Percentiles rank a stretch among this genome's conserved stretches.
Conservation (phyloP, 2,113 vertebrate genomes). For the Sardina pilchardus region DNA sequence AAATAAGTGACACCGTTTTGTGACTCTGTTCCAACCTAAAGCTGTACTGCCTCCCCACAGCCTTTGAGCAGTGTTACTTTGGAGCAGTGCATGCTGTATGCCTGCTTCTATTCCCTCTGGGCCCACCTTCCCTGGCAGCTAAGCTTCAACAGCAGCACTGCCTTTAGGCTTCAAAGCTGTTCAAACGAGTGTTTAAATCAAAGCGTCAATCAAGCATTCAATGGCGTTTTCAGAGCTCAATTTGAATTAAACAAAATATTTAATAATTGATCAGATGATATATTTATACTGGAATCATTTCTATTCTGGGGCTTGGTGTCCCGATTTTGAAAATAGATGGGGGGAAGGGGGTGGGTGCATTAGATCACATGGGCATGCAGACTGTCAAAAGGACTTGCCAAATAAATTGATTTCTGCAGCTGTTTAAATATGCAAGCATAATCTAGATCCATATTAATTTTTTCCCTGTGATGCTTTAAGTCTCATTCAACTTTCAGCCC, state of each 20-base stretch:
- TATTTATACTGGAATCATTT: slow-evolving; percentile 42
- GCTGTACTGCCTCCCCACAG: neutral
- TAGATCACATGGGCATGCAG: slow-evolving; percentile 22
- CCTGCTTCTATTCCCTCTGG: neutral
- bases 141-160: neutral
- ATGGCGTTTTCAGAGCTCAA: slow-evolving; percentile 19
- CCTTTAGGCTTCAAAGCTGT: slow-evolving; percentile 7
- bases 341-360: slow-evolving; percentile 19
- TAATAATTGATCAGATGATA: slow-evolving; percentile 48
- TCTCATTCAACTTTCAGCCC: neutral
- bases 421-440: slow-evolving; percentile 42
- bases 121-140: neutral
- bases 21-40: neutral
- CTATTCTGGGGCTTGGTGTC: slow-evolving; percentile 42
- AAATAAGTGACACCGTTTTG: neutral
- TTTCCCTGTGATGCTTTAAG: slow-evolving; percentile 1
- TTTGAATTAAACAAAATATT: slow-evolving; percentile 25
- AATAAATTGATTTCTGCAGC: slow-evolving; percentile 40
- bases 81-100: neutral
- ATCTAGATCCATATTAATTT: slow-evolving; percentile 46
- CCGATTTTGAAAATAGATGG: slow-evolving; percentile 33
- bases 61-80: neutral
- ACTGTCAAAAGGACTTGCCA: slow-evolving; percentile 22
- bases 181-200: neutral
- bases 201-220: slow-evolving; percentile 16